Evolutionary conservation across 53 echinoderm and acorn worm genomes (phyloP).

Genomic region (Arbacia lixula): DNA sequence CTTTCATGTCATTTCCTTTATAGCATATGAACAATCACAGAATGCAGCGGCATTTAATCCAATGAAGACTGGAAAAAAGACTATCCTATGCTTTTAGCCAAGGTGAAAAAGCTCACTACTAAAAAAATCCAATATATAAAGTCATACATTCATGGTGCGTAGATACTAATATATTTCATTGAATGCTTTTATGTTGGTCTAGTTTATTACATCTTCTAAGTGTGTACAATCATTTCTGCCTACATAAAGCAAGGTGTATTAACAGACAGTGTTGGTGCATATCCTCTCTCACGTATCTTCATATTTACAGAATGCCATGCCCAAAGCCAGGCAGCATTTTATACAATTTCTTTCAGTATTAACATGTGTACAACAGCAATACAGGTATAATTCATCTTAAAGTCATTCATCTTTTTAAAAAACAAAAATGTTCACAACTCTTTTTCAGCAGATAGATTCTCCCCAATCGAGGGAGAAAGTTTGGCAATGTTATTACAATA

Average conservation of each 20-base stretch:
- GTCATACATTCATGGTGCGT: constrained; percentile 52
- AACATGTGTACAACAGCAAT: constrained; percentile 36
- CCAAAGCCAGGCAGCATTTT: constrained; percentile 35
- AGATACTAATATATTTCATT: constrained; percentile 44
- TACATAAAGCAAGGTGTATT: constrained; percentile 51
- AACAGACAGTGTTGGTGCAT: constrained; percentile 71
- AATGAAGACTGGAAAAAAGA: no score
- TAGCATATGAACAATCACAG: no score
- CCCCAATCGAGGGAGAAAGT: constrained; percentile 9
- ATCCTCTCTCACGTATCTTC: constrained; percentile 49
- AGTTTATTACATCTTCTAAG: constrained; percentile 8
- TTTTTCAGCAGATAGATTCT: constrained; percentile 2
- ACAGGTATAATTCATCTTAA: no score
- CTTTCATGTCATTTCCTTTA: no score
- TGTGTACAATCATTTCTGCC: constrained; percentile 35
- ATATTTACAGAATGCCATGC: constrained; percentile 60
- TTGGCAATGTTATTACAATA: constrained; percentile 56
- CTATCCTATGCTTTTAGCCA: constrained; percentile 11
- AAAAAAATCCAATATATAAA: no score
- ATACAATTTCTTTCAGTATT: constrained; percentile 43
- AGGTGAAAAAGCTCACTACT: constrained; percentile 46
- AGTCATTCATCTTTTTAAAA: constrained; percentile 14
- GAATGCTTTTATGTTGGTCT: constrained; percentile 15
- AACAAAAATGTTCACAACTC: constrained; percentile 8
- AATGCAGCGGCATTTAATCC: constrained; percentile 46